Conservation (phyloP, 1,140 invertebrate genomes). For the Helicoverpa armigera region DNA sequence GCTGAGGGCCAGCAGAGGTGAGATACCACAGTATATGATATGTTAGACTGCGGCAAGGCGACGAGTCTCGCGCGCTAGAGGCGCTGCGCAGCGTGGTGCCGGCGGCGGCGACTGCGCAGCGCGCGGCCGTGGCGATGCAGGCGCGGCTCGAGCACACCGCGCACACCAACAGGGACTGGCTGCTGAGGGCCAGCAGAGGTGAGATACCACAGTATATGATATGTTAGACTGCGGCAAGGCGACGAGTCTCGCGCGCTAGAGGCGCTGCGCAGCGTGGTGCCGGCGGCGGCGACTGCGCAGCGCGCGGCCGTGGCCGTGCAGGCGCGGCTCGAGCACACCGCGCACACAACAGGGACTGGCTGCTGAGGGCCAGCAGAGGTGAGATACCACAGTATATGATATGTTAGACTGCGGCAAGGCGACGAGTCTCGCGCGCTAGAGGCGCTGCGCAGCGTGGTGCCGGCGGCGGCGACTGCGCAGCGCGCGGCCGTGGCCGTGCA, state of each 20-base stretch:
- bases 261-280: conserved; percentile 79
- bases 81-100: conserved; percentile 80
- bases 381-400: too few relatives aligned
- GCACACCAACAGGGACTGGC: conserved; percentile 75
- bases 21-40: too few relatives aligned
- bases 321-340: conserved; percentile 82
- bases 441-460: conserved; percentile 79
- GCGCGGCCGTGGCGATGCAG: conserved; percentile 79
- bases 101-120: conserved; percentile 63
- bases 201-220: too few relatives aligned
- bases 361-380: conserved; percentile 87
- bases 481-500: conserved; percentile 79
- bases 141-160: conserved; percentile 81
- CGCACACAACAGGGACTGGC: conserved; percentile 79
- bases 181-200: conserved; percentile 87
- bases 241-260: conserved; percentile 86
- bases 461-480: conserved; percentile 63
- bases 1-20: conserved; percentile 87
- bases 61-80: conserved; percentile 86
- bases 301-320: conserved; percentile 79
- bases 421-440: conserved; percentile 86
- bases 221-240: conserved; percentile 84
- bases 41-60: conserved; percentile 87
- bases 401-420: conserved; percentile 84
- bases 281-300: conserved; percentile 63